Evolutionary conservation across 2,797 vertebrate genomes (phyloP).

Genomic region (Odontamblyopus lacepedii): DNA sequence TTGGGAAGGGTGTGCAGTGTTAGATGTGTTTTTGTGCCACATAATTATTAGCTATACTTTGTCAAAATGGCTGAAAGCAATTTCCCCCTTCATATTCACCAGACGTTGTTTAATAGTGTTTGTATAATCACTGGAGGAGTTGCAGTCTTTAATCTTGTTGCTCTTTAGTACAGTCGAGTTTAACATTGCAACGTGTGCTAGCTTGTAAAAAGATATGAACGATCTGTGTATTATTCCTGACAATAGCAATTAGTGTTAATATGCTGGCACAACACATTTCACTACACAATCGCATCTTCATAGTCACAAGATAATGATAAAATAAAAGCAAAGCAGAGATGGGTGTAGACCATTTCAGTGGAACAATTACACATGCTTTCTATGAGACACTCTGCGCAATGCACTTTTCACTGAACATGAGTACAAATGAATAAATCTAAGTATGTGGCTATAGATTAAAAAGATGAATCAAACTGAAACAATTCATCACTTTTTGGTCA

Average conservation of each 20-base stretch:
- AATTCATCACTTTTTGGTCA: neutral
- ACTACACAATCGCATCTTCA: too few relatives aligned
- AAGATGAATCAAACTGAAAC: neutral
- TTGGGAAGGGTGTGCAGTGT: constrained; percentile 54
- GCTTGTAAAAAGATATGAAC: constrained; percentile 29
- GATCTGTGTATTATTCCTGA: constrained; percentile 25
- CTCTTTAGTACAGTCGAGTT: constrained; percentile 14
- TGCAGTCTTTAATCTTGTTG: neutral
- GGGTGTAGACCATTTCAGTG: too few relatives aligned
- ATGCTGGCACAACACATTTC: too few relatives aligned
- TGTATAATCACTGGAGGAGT: constrained; percentile 54
- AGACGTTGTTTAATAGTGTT: constrained; percentile 75
- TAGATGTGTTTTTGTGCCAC: constrained; percentile 71
- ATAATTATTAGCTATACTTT: constrained; percentile 75
- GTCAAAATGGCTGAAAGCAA: constrained; percentile 74
- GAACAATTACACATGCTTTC: neutral
- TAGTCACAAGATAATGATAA: too few relatives aligned
- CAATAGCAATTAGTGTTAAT: constrained; percentile 11
- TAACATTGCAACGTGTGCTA: constrained; percentile 25
- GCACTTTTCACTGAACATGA: neutral
- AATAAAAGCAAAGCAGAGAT: too few relatives aligned
- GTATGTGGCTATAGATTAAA: too few relatives aligned
- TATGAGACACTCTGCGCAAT: neutral
- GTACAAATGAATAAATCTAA: too few relatives aligned
- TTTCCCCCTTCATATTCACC: constrained; percentile 80